phyloP scores from a whole-genome alignment of 37 sponge, comb jelly and placozoan genomes.

The Chondrosia reniformis region DNA sequence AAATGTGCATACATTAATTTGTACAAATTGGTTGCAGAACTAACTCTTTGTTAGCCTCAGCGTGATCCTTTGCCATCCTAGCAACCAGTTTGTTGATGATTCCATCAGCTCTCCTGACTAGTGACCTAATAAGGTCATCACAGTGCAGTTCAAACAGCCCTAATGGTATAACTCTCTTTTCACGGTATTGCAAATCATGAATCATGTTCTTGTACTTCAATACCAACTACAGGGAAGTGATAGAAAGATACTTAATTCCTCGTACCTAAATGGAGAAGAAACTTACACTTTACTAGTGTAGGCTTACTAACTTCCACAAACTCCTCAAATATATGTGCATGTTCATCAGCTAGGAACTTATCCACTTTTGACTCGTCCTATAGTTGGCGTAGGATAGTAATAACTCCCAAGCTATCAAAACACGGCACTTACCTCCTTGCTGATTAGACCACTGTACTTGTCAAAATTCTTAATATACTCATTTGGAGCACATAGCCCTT shows the following conservation, averaged over 20 bases:
- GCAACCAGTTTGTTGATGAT: constrained; percentile 64
- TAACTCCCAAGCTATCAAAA: background rate
- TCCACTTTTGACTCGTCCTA: constrained; percentile 81
- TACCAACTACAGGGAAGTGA: constrained; percentile 27
- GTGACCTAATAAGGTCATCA: constrained; percentile 69
- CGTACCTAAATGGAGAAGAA: background rate
- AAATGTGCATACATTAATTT: background rate
- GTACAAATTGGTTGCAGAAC: too few relatives aligned
- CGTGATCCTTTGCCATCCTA: constrained; percentile 80
- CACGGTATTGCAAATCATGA: constrained; percentile 68
- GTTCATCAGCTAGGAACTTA: constrained; percentile 80
- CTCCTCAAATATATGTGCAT: constrained; percentile 78
- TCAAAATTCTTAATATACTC: constrained; percentile 77
- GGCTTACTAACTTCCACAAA: constrained; percentile 26
- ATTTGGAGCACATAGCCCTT: constrained; percentile 54
- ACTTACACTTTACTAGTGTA: background rate
- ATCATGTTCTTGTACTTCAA: constrained; percentile 62
- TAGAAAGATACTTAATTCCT: background rate
- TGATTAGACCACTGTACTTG: constrained; percentile 68
- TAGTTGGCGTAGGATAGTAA: background rate
- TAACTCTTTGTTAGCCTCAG: constrained; percentile 81
- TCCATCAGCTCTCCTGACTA: constrained; percentile 77
- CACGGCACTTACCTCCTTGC: constrained; percentile 54
- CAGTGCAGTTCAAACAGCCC: constrained; percentile 94
- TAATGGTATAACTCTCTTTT: constrained; percentile 65